These are phyloP conservation scores for Ictalurus furcatus DNA, from an alignment of 2,113 vertebrate species.

Conservation along the genomic window DNA sequence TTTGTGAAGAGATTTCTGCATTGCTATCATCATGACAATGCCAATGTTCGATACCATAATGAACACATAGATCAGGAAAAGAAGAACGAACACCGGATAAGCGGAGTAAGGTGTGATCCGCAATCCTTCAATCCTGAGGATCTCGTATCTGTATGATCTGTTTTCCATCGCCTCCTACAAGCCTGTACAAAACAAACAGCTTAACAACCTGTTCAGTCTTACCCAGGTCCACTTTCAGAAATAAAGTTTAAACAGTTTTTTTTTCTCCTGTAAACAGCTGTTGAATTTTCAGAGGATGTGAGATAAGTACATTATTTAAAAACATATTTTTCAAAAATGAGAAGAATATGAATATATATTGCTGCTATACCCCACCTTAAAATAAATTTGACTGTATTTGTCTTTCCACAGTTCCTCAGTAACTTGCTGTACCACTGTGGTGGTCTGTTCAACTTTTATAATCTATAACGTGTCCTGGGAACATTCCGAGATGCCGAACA, in stretches of 20 bases:
- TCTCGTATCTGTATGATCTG: slow-evolving; percentile 45
- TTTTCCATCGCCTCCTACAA: slow-evolving; percentile 56
- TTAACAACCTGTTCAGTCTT: not conserved
- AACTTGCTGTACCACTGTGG: not conserved
- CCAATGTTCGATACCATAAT: slow-evolving; percentile 58
- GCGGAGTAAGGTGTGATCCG: slow-evolving; percentile 47
- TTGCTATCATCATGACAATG: slow-evolving; percentile 43
- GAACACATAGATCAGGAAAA: slow-evolving; percentile 58
- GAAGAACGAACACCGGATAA: slow-evolving; percentile 59
- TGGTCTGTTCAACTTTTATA: slow-evolving; percentile 10
- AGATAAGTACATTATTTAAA: not conserved
- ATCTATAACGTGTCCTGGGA: not conserved
- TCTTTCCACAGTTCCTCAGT: not conserved
- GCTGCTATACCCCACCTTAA: not conserved
- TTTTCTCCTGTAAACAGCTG: too few species aligned
- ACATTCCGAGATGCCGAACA: not conserved
- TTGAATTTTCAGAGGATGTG: not conserved
- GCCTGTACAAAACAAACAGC: slow-evolving; percentile 6
- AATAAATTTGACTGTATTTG: not conserved
- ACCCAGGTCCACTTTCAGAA: not conserved
- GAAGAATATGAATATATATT: too few species aligned
- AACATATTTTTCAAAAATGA: not conserved
- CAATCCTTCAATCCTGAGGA: slow-evolving; percentile 63
- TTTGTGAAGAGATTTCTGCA: slow-evolving; percentile 56
- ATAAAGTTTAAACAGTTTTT: too few species aligned